phyloP scores from a whole-genome alignment of 1,140 invertebrate species.

The Dryas iulia region DNA sequence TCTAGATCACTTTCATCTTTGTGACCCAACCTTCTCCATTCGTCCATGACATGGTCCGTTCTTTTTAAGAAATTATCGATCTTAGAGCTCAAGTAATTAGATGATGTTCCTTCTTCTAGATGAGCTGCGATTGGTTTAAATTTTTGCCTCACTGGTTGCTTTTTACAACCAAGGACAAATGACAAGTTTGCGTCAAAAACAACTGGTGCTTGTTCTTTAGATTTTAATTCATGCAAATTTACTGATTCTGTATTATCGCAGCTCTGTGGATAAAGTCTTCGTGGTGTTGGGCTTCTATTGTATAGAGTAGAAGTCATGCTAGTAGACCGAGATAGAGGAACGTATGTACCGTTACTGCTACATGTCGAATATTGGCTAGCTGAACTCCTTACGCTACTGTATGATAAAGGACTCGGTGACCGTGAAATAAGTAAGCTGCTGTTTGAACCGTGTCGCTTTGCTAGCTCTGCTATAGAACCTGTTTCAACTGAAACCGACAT shows the following conservation, averaged over 20 bases:
- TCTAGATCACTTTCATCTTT: slow-evolving; percentile 79
- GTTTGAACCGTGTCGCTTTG: slow-evolving; percentile 60
- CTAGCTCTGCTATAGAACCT: slow-evolving; percentile 74
- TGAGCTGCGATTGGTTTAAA: slow-evolving; percentile 87
- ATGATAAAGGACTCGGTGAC: slow-evolving; percentile 71
- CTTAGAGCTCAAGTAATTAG: slow-evolving; percentile 86
- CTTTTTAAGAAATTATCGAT: slow-evolving; percentile 90
- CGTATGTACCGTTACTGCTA: slow-evolving; percentile 69
- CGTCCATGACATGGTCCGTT: slow-evolving; percentile 92
- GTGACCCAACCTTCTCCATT: slow-evolving; percentile 86
- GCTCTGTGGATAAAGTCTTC: slow-evolving; percentile 84
- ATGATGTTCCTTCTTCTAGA: slow-evolving; percentile 86
- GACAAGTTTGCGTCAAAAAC: slow-evolving; percentile 90
- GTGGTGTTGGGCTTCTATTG: slow-evolving; percentile 76
- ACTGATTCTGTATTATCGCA: slow-evolving; percentile 72
- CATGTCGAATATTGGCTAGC: slow-evolving; percentile 74
- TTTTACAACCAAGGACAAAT: slow-evolving; percentile 87
- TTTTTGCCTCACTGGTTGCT: slow-evolving; percentile 84
- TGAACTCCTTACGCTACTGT: slow-evolving; percentile 66
- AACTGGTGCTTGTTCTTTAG: slow-evolving; percentile 86
- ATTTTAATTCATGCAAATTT: slow-evolving; percentile 80
- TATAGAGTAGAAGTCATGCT: slow-evolving; percentile 71
- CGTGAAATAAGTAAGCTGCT: slow-evolving; percentile 58
- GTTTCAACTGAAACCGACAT: slow-evolving; percentile 72
- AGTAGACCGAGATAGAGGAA: slow-evolving; percentile 65